phyloP scores from a whole-genome alignment of 1,140 invertebrate species.

The Bombus waltoni region DNA sequence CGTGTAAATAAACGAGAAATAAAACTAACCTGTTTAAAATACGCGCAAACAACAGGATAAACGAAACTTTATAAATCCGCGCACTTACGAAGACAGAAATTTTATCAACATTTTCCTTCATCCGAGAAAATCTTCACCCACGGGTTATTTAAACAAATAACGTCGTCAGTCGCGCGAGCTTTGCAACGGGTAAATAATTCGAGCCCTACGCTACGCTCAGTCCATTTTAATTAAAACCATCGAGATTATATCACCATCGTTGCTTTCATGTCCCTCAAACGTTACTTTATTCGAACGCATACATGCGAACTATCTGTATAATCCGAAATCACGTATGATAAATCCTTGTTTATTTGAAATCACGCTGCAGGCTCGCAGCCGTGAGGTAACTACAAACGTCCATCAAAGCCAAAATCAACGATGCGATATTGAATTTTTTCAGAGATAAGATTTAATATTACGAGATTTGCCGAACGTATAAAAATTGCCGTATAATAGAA shows the following conservation, averaged over 20 bases:
- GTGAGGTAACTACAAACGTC: neutral
- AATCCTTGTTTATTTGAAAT: conserved; percentile 5
- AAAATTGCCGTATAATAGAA: neutral
- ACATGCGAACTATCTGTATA: neutral
- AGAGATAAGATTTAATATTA: neutral
- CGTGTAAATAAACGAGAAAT: neutral
- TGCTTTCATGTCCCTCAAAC: neutral
- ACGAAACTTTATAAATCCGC: neutral
- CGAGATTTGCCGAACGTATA: neutral
- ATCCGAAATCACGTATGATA: conserved; percentile 19
- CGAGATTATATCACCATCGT: neutral
- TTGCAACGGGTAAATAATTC: conserved; percentile 15
- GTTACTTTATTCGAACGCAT: neutral
- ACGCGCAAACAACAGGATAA: too few relatives aligned
- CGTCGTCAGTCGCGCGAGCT: neutral
- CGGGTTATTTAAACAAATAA: neutral
- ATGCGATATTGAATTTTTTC: neutral
- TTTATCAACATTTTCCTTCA: neutral
- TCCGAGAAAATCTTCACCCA: neutral
- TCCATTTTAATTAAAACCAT: conserved; percentile 44
- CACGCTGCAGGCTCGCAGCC: neutral
- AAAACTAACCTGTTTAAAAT: neutral
- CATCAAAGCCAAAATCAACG: neutral
- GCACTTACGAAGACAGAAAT: neutral
- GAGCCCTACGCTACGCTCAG: neutral